Base-by-base conservation (phyloP, 1,140 invertebrate genomes). In the Trichonephila clavipes region DNA sequence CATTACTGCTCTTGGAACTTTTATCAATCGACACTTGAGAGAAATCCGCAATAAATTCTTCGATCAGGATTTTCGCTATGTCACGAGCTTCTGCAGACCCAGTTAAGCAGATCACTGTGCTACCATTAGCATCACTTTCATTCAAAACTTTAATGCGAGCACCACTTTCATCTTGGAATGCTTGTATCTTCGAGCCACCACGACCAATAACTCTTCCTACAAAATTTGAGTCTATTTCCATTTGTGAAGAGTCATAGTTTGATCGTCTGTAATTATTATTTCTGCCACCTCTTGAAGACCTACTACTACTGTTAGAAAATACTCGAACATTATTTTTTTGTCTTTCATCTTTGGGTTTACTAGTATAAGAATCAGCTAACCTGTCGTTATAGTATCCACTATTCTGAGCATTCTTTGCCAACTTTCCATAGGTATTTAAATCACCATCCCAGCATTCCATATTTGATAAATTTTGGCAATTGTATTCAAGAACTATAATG, bases 131-230 rank as follows among this genome's bases (percentile, higher is more conserved):
- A 77, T 61, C 86, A 18, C 82, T 66, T 10, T 95, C 87, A 19
- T 94, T 61, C 40, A 94, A 94, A 95, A 97, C 96, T 83, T 96
- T 96, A 82, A 97, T 97, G 88, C 95, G 96, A 44, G 97, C 96
- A 66, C 98, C 98, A 92, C 98, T 99, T 91, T 98, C 97, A 96
- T 98, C 98, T 85, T 98, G 97, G 95, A 99, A 98, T 96, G 99
- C 98, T 96, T 98, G 98, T 95, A 99, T 99, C 96, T 98, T 99
- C 90, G 98, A 98, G 92, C 98, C 98, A 94, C 98, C 98, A 96
- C 98, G 99, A 95, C 98, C 98, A 81, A 93, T 93, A 87, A 97
- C 93, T 94, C 95, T 96, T 8, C 96, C 96, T 66, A 96, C 94
- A 94, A 95, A 95, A 7, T 51, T 88, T 8, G 85, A 82, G 44